Conservation (phyloP, 2,113 vertebrate species). For the Pseudonaja textilis region DNA sequence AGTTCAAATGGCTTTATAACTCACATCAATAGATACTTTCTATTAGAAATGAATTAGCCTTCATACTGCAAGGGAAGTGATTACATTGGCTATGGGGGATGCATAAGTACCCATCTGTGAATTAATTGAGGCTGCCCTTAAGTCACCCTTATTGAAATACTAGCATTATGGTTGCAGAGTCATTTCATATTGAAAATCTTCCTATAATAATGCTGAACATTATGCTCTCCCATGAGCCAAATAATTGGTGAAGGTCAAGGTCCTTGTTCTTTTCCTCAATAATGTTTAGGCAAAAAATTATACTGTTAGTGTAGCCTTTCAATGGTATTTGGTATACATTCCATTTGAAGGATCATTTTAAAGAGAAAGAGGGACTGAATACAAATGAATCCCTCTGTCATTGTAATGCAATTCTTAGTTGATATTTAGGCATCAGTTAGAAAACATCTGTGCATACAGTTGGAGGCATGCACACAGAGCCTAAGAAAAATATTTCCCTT, state of each 20-base stretch:
- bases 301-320: background rate
- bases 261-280: slow-evolving; percentile 21
- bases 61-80: slow-evolving; percentile 49
- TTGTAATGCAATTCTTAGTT: background rate
- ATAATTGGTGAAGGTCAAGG: slow-evolving; percentile 37
- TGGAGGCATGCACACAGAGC: background rate
- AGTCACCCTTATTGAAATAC: slow-evolving; percentile 40
- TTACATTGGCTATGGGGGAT: slow-evolving; percentile 18
- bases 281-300: slow-evolving; percentile 1
- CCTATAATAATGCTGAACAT: slow-evolving; percentile 42
- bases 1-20: slow-evolving; percentile 8
- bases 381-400: background rate
- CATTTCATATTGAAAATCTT: slow-evolving; percentile 44
- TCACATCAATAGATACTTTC: slow-evolving; percentile 45
- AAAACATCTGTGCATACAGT: background rate
- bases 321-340: background rate
- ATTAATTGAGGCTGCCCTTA: slow-evolving; percentile 29
- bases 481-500: background rate
- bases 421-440: background rate
- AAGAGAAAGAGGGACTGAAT: background rate
- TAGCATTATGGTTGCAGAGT: slow-evolving; percentile 20
- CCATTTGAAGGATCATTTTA: background rate
- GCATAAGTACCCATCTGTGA: background rate
- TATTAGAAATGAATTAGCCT: slow-evolving; percentile 45
- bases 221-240: slow-evolving; percentile 33